These are phyloP conservation scores for Jaculus jaculus DNA, from an alignment of 2,113 vertebrate genomes.

Conservation along the genomic window DNA sequence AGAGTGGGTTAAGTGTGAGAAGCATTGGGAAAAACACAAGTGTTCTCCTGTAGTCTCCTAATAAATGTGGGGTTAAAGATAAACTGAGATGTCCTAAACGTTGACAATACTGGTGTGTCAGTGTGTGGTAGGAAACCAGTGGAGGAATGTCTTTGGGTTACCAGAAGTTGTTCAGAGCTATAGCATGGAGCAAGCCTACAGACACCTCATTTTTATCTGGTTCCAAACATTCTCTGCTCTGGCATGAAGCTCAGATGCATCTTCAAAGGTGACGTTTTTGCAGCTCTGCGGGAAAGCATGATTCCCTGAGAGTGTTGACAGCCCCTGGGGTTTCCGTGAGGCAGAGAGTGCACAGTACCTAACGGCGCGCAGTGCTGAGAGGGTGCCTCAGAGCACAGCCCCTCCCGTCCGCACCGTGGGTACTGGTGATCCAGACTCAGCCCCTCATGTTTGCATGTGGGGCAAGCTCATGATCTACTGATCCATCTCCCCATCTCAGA, in stretches of 20 bases:
- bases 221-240: not conserved
- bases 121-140: not conserved
- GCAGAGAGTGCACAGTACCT: accelerated
- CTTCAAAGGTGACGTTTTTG: not conserved
- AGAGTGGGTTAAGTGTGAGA: not conserved
- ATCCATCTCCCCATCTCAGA: no score
- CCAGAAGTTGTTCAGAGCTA: not conserved
- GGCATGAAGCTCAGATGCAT: not conserved
- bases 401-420: not conserved
- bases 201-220: no score
- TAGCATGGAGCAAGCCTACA: accelerated
- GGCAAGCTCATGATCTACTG: no score
- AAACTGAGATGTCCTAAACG: not conserved
- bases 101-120: not conserved
- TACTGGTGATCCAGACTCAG: not conserved
- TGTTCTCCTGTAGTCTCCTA: not conserved
- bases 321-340: accelerated
- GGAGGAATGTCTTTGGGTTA: not conserved
- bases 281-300: not conserved
- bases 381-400: not conserved
- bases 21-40: not conserved
- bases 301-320: accelerated
- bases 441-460: not conserved
- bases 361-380: not conserved
- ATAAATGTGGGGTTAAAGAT: not conserved